These are phyloP conservation scores for Staurois parvus DNA, from an alignment of 2,797 vertebrate genomes.

Conservation along the genomic window DNA sequence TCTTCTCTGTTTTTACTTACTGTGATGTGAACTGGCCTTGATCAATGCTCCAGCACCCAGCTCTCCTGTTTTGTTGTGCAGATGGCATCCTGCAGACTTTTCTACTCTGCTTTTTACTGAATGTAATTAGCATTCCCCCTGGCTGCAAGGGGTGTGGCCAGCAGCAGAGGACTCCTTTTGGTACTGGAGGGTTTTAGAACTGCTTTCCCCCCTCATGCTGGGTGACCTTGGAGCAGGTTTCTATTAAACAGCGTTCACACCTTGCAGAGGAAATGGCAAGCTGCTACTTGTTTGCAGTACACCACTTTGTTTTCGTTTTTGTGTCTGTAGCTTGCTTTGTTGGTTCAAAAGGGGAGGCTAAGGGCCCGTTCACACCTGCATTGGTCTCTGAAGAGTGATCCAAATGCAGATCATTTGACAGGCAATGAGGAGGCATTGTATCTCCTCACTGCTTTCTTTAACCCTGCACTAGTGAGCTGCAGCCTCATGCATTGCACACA, in stretches of 20 bases:
- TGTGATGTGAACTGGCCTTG: neutral
- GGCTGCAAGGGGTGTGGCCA: neutral
- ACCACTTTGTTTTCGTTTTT: neutral
- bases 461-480: too few relatives aligned
- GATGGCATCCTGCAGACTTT: conserved; percentile 1
- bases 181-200: too few relatives aligned
- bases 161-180: too few relatives aligned
- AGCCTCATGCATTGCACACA: too few relatives aligned
- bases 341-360: neutral
- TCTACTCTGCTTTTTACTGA: neutral
- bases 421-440: too few relatives aligned
- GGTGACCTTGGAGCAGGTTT: too few relatives aligned
- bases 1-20: conserved; percentile 41
- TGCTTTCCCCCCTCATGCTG: too few relatives aligned
- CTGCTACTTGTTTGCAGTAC: neutral
- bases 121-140: neutral
- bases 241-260: too few relatives aligned
- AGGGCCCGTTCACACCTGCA: too few relatives aligned
- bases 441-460: too few relatives aligned
- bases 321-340: neutral
- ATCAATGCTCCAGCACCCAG: neutral
- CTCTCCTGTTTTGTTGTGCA: neutral
- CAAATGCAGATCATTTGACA: too few relatives aligned
- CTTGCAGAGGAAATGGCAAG: neutral
- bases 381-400: too few relatives aligned